Conservation (phyloP, 1,140 invertebrate genomes). For the Caenorhabditis brenneri region DNA sequence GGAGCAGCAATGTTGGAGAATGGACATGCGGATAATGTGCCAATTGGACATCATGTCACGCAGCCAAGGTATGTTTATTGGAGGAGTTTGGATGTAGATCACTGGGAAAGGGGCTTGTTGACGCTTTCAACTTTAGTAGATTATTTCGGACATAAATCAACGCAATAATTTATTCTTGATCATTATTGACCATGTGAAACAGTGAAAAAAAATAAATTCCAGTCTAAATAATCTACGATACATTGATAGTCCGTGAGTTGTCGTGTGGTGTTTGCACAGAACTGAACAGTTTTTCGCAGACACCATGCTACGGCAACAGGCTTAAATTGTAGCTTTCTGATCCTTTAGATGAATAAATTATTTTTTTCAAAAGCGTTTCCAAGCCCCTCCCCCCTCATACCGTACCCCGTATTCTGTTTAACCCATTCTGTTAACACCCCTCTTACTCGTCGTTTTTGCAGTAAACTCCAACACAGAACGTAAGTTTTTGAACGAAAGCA, state of each 20-base stretch:
- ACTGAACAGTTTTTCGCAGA: not conserved
- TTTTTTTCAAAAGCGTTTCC: conserved; percentile 25
- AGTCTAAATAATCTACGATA: not conserved
- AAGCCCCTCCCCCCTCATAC: not conserved
- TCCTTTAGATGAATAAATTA: no score
- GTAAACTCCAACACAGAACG: conserved; percentile 60
- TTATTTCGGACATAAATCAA: no score
- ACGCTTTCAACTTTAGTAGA: not conserved
- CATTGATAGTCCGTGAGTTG: conserved; percentile 27
- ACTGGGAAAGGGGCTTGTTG: not conserved
- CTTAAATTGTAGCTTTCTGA: no score
- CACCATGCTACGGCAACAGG: not conserved
- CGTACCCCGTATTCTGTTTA: not conserved
- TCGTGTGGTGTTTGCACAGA: conserved; percentile 17
- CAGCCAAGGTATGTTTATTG: conserved; percentile 62
- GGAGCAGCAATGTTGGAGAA: conserved; percentile 65
- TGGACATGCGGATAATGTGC: conserved; percentile 62
- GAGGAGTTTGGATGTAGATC: not conserved
- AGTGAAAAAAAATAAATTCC: no score
- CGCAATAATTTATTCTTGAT: no score
- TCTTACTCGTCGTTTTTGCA: no score
- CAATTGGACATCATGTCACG: conserved; percentile 62
- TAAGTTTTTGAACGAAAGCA: conserved; percentile 49
- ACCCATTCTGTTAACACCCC: not conserved
- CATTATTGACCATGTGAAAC: no score